phyloP scores from a whole-genome alignment of 2,797 vertebrate species.

The Lithobates sylvaticus region DNA sequence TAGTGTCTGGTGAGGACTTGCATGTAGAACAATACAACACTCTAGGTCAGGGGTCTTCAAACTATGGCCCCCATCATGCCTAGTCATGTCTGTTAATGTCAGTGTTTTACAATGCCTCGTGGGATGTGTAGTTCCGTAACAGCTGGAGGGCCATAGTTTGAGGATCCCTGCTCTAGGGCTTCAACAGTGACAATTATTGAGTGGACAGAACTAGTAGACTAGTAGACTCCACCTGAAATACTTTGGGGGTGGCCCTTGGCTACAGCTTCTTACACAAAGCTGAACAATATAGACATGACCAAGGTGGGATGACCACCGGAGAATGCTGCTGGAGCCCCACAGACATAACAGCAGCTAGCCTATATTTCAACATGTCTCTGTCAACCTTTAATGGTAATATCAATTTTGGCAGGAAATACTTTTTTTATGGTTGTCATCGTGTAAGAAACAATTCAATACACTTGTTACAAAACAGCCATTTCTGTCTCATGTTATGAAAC shows the following conservation, averaged over 20 bases:
- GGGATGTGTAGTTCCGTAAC: too few species aligned
- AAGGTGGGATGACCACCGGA: not conserved
- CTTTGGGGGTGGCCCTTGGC: too few species aligned
- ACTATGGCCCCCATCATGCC: too few species aligned
- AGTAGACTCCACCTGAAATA: not conserved
- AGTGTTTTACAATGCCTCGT: too few species aligned
- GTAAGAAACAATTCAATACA: not conserved
- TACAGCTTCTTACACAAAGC: not conserved
- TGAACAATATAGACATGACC: not conserved
- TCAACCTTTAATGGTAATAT: not conserved
- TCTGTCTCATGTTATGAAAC: not conserved
- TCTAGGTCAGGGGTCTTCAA: too few species aligned
- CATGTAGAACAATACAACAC: too few species aligned
- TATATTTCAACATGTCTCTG: not conserved
- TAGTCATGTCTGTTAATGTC: too few species aligned
- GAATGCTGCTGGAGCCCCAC: not conserved
- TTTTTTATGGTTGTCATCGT: not conserved
- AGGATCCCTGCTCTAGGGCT: too few species aligned
- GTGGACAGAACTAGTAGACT: too few species aligned
- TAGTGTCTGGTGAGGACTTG: too few species aligned
- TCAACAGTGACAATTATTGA: too few species aligned
- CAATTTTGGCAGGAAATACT: not conserved
- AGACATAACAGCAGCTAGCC: not conserved
- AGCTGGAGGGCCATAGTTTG: too few species aligned
- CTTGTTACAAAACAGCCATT: not conserved